Evolutionary conservation across 2,113 vertebrate genomes (phyloP).

Genomic region (Apodemus speciosus): DNA sequence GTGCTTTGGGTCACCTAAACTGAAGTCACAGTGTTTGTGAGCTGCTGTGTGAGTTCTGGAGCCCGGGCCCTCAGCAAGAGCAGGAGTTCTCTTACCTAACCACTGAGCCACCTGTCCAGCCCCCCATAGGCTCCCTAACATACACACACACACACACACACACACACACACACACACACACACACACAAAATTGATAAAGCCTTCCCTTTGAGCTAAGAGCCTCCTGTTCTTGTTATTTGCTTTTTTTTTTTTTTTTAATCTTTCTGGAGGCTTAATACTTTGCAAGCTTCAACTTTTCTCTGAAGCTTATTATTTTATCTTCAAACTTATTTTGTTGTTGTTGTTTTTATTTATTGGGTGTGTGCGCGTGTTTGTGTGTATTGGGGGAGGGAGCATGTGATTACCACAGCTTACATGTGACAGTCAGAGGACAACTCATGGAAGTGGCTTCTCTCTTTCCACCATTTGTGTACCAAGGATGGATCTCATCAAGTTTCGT

Average conservation of each 20-base stretch:
- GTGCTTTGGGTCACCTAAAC: neutral
- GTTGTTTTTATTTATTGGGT: neutral
- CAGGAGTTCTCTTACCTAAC: neutral
- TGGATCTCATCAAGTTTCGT: neutral
- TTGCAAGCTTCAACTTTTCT: constrained; percentile 18
- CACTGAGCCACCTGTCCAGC: neutral
- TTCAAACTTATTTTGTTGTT: neutral
- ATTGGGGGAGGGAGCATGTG: neutral
- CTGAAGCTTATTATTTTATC: neutral
- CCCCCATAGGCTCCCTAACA: neutral
- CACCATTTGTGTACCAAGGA: neutral
- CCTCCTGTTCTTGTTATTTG: neutral
- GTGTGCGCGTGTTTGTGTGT: neutral
- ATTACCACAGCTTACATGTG: neutral
- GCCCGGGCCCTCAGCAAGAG: neutral
- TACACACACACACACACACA: neutral
- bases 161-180: too few species aligned
- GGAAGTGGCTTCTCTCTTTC: neutral
- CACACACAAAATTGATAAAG: neutral
- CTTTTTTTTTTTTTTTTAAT: constrained; percentile 49
- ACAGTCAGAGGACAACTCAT: neutral
- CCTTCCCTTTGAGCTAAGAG: neutral
- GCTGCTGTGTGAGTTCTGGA: neutral
- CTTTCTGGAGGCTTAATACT: neutral
- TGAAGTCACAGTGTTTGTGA: neutral